A percentile compares a stretch with the other conserved stretches of the same genome.
phyloP scores from a whole-genome alignment of 2,888 invertebrate genomes.

The Pseudanteris insignis region DNA sequence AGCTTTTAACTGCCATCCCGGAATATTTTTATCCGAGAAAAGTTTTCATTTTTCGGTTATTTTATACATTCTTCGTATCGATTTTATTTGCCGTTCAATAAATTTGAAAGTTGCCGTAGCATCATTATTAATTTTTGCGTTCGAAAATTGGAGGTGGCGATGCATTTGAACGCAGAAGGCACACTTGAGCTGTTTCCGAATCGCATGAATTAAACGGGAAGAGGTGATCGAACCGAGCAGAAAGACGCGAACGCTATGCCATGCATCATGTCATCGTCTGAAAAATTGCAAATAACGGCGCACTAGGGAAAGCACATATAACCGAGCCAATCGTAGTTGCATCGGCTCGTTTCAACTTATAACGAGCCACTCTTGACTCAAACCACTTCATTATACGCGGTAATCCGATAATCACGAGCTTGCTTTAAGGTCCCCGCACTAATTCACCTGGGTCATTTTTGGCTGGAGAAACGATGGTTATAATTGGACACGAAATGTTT shows the following conservation, averaged over 20 bases:
- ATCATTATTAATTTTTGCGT: constrained; percentile 9
- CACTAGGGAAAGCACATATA: constrained; percentile 20
- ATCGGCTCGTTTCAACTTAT: constrained; percentile 36
- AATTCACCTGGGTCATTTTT: neutral
- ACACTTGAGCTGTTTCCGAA: constrained; percentile 30
- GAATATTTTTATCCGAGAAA: too few species aligned
- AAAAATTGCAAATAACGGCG: constrained; percentile 38
- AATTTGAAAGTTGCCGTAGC: too few species aligned
- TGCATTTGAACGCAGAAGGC: constrained; percentile 25
- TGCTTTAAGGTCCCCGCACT: constrained; percentile 8
- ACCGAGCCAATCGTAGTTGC: constrained; percentile 15
- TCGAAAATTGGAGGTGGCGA: constrained; percentile 20
- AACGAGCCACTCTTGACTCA: constrained; percentile 35
- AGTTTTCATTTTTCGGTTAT: too few species aligned
- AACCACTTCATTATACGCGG: constrained; percentile 33
- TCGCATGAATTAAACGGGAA: constrained; percentile 32
- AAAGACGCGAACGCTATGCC: constrained; percentile 27
- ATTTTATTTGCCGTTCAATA: too few species aligned
- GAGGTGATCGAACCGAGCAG: constrained; percentile 28
- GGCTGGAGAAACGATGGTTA: too few species aligned
- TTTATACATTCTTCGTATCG: too few species aligned
- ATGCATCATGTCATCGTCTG: constrained; percentile 24
- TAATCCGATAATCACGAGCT: constrained; percentile 30
- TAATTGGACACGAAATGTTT: too few species aligned
- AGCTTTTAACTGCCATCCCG: too few species aligned